Evolutionary conservation across 2,888 invertebrate genomes (phyloP).

Genomic region (Byasa hedistus): DNA sequence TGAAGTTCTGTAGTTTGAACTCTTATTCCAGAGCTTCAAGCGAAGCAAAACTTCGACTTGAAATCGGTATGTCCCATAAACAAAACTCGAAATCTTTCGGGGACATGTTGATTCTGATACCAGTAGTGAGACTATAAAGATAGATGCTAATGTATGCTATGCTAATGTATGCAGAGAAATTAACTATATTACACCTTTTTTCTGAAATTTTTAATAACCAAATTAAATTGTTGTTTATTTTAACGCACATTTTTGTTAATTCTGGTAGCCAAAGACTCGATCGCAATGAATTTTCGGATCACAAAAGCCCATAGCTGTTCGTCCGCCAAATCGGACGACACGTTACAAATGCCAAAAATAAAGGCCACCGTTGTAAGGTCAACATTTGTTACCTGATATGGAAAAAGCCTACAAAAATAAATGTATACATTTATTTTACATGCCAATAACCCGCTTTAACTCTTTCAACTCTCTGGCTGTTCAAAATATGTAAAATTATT

Average conservation of each 20-base stretch:
- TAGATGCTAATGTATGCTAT: too few relatives aligned
- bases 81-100: too few relatives aligned
- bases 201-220: background rate
- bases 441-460: background rate
- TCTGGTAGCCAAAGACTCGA: background rate
- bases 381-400: slow-evolving; percentile 19
- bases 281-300: background rate
- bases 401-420: background rate
- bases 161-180: too few relatives aligned
- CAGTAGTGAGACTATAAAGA: too few relatives aligned
- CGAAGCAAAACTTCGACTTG: too few relatives aligned
- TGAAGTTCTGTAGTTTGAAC: too few relatives aligned
- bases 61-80: too few relatives aligned
- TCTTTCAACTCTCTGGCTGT: background rate
- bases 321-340: background rate
- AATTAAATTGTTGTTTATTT: background rate
- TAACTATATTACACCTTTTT: too few relatives aligned
- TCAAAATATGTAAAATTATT: too few relatives aligned
- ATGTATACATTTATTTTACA: too few relatives aligned
- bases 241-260: background rate
- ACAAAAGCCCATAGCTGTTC: background rate
- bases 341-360: slow-evolving; percentile 28
- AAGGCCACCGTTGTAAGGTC: slow-evolving; percentile 29
- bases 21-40: too few relatives aligned
- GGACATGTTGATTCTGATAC: too few relatives aligned